These are phyloP conservation scores for Philypnodon macrostomus DNA, from an alignment of 2,797 vertebrate genomes.

Conservation along the genomic window DNA sequence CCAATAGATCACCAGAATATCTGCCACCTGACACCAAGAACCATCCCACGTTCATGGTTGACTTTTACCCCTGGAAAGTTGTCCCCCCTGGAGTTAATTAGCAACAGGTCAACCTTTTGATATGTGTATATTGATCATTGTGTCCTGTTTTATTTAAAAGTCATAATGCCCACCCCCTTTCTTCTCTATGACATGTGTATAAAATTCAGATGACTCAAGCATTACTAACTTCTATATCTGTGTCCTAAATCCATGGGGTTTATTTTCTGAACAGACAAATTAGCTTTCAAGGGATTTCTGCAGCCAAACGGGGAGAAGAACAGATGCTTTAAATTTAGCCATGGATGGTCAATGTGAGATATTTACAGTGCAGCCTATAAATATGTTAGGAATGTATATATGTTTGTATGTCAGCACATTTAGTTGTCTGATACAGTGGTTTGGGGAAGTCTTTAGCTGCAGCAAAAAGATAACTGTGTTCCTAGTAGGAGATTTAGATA, in stretches of 20 bases:
- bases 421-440: neutral
- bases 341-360: slow-evolving; percentile 4
- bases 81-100: too few species aligned
- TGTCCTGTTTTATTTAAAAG: too few species aligned
- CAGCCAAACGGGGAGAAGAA: slow-evolving; percentile 18
- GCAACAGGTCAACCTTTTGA: too few species aligned
- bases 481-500: slow-evolving; percentile 14
- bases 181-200: slow-evolving; percentile 9
- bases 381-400: slow-evolving; percentile 7
- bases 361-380: slow-evolving; percentile 12
- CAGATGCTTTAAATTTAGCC: slow-evolving; percentile 26
- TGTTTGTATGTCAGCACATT: slow-evolving; percentile 1
- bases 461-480: slow-evolving; percentile 10
- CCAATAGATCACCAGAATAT: too few species aligned
- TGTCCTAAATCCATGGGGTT: slow-evolving; percentile 22
- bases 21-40: too few species aligned
- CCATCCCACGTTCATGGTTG: too few species aligned
- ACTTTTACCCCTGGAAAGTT: too few species aligned
- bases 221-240: slow-evolving; percentile 38
- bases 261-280: slow-evolving; percentile 29
- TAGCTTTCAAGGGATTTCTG: slow-evolving; percentile 43
- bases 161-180: too few species aligned
- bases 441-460: slow-evolving; percentile 9
- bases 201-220: slow-evolving; percentile 50
- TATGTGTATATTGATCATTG: too few species aligned